A percentile compares a stretch with the other conserved stretches of the same genome.
These are phyloP conservation scores for Orcinus orca DNA, from an alignment of 2,113 vertebrate species.

Conservation along the genomic window DNA sequence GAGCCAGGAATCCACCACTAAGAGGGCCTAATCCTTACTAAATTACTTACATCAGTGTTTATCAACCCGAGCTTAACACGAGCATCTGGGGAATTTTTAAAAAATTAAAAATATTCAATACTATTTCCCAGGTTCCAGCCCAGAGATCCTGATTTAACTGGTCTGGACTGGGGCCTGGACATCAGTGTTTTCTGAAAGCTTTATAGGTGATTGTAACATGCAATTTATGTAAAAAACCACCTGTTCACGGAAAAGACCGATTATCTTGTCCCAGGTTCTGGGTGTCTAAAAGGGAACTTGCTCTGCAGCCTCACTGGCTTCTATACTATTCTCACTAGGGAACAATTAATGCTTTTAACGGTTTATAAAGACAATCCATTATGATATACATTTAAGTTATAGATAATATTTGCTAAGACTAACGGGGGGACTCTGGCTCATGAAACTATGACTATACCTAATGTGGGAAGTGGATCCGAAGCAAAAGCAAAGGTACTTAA, in stretches of 20 bases:
- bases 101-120: background rate
- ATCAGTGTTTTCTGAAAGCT: background rate
- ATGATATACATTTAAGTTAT: background rate
- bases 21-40: background rate
- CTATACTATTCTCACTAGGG: background rate
- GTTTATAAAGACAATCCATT: background rate
- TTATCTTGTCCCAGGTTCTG: background rate
- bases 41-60: background rate
- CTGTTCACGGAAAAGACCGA: background rate
- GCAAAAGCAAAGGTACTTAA: background rate
- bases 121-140: background rate
- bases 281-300: background rate
- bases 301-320: background rate
- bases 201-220: background rate
- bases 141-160: background rate
- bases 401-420: background rate
- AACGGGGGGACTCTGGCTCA: background rate
- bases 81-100: background rate
- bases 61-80: background rate
- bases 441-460: background rate
- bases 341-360: background rate
- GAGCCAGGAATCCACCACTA: background rate
- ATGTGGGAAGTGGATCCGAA: background rate
- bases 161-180: background rate
- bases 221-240: background rate